These are phyloP conservation scores for Ephestia elutella DNA, from an alignment of 1,140 invertebrate species.

Conservation along the genomic window DNA sequence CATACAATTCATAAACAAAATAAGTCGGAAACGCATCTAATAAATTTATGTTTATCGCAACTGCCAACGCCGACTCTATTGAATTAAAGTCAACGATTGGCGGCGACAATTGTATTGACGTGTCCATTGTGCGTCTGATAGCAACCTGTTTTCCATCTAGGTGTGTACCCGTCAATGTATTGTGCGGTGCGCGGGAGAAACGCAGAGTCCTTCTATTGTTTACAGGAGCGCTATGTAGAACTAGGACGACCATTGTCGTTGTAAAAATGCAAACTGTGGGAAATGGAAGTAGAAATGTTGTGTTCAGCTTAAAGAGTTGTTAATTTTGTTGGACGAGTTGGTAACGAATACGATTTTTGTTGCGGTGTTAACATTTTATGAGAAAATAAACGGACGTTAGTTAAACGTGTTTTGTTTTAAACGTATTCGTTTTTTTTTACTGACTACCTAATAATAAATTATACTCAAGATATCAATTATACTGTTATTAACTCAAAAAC, in stretches of 20 bases:
- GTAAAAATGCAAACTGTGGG: not conserved
- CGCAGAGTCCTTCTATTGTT: slow-evolving; percentile 32
- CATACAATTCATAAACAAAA: not conserved
- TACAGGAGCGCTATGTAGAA: slow-evolving; percentile 27
- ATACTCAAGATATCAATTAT: too few relatives aligned
- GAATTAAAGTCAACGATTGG: slow-evolving; percentile 29
- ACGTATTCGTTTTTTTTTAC: too few relatives aligned
- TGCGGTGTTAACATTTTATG: not conserved
- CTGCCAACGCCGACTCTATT: slow-evolving; percentile 17
- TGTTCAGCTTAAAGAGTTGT: not conserved
- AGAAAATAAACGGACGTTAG: too few relatives aligned
- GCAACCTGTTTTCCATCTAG: slow-evolving; percentile 16
- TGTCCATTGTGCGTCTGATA: slow-evolving; percentile 29
- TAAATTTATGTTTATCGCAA: slow-evolving; percentile 9
- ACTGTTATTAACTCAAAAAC: too few relatives aligned
- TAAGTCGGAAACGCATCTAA: not conserved
- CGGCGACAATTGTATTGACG: slow-evolving; percentile 12
- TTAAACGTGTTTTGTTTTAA: too few relatives aligned
- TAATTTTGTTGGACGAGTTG: slow-evolving; percentile 1
- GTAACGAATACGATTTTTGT: not conserved
- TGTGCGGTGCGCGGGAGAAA: slow-evolving; percentile 21
- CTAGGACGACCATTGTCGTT: slow-evolving; percentile 31
- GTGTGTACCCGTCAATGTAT: slow-evolving; percentile 29
- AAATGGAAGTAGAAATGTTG: slow-evolving; percentile 14
- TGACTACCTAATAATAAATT: too few relatives aligned